phyloP scores from a whole-genome alignment of 2,113 vertebrate genomes.

The Buteo buteo region DNA sequence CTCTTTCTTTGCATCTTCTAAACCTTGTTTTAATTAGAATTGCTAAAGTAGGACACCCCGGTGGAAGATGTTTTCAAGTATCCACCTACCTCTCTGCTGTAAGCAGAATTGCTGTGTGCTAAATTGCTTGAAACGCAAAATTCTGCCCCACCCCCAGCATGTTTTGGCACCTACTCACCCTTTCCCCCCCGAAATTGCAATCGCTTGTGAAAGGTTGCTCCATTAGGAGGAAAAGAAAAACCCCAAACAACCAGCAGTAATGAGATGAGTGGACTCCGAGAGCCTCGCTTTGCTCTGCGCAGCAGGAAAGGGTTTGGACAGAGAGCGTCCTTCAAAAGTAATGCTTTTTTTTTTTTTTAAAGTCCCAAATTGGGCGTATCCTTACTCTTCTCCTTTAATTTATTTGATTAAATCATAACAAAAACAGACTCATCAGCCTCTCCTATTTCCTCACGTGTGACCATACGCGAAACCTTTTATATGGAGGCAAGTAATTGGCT shows the following conservation, averaged over 20 bases:
- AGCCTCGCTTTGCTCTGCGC: background rate
- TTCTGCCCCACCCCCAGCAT: conserved; percentile 2
- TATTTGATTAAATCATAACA: conserved; percentile 60
- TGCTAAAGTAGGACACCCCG: conserved; percentile 40
- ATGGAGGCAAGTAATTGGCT: background rate
- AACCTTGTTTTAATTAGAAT: conserved; percentile 54
- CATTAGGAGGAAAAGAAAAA: conserved; percentile 7
- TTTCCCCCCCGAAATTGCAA: background rate
- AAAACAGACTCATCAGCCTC: conserved; percentile 4
- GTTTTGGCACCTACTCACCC: background rate
- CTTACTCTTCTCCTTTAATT: conserved; percentile 45
- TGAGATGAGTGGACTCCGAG: background rate
- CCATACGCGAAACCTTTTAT: background rate
- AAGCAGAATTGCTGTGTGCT: conserved; percentile 15
- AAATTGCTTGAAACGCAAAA: conserved; percentile 39
- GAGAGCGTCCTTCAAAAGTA: background rate
- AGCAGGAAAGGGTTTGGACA: background rate
- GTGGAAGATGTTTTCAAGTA: conserved; percentile 13
- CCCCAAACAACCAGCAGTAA: background rate
- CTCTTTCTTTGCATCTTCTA: conserved; percentile 21
- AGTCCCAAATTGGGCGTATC: conserved; percentile 23
- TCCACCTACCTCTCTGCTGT: conserved; percentile 24
- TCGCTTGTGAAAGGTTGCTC: background rate
- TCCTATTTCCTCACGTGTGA: background rate
- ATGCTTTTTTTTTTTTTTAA: background rate